These are phyloP conservation scores for Ammospiza nelsoni DNA, from an alignment of 2,113 vertebrate genomes.

Conservation along the genomic window DNA sequence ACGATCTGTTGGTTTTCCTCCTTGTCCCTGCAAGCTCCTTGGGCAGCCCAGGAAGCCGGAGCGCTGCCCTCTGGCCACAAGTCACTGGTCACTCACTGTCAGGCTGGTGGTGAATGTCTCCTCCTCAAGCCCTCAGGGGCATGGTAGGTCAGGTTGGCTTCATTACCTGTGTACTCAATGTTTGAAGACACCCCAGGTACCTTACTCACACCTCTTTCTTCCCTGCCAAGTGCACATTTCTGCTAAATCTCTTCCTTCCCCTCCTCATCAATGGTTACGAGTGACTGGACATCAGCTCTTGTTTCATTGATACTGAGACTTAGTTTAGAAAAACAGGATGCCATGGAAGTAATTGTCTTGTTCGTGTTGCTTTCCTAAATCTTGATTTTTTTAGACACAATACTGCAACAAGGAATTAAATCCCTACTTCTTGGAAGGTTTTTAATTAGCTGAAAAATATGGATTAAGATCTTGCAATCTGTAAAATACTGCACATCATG, in stretches of 20 bases:
- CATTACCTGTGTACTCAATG: neutral
- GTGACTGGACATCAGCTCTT: neutral
- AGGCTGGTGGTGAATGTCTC: neutral
- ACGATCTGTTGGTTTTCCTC: neutral
- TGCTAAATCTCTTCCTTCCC: neutral
- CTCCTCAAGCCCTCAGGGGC: neutral
- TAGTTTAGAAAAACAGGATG: neutral
- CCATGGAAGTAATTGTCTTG: neutral
- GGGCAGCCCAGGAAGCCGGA: neutral
- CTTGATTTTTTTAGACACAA: neutral
- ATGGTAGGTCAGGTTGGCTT: neutral
- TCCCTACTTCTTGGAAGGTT: neutral
- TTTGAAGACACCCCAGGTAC: neutral
- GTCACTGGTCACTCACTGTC: neutral
- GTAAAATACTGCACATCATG: neutral
- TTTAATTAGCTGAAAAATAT: neutral
- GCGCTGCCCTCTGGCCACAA: rapidly evolving
- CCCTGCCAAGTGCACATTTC: neutral
- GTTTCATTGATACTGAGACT: neutral
- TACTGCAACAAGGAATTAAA: neutral
- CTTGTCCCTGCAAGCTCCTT: neutral
- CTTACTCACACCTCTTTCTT: neutral
- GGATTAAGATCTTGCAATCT: neutral
- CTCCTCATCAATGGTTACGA: neutral
- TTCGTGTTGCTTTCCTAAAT: neutral